Percentiles rank a stretch among this genome's conserved stretches.
Conservation (phyloP, 2,113 vertebrate species). For the Cavia porcellus region DNA sequence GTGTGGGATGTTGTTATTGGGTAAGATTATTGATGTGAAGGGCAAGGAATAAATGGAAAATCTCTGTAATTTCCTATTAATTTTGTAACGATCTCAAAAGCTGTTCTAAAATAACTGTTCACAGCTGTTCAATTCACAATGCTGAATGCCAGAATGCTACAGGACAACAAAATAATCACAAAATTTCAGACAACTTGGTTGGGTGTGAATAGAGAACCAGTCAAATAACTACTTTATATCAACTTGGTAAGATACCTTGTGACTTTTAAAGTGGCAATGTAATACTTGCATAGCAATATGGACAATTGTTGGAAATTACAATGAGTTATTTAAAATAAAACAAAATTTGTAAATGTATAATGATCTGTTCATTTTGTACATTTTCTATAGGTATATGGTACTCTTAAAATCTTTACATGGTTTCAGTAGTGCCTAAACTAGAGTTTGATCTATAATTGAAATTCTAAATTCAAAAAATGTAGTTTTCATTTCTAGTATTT, state of each 20-base stretch:
- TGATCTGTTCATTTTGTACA: neutral
- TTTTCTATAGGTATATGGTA: neutral
- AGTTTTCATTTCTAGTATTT: neutral
- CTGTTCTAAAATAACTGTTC: neutral
- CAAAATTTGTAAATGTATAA: neutral
- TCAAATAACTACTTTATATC: slow-evolving; percentile 12
- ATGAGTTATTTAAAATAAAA: slow-evolving; percentile 32
- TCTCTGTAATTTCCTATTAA: neutral
- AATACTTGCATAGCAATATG: neutral
- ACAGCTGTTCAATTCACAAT: neutral
- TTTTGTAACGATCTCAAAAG: neutral
- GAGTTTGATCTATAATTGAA: neutral
- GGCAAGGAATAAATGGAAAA: neutral
- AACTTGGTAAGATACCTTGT: neutral
- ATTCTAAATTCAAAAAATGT: slow-evolving; percentile 35
- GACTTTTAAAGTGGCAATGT: neutral
- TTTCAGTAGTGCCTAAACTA: neutral
- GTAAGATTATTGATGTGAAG: neutral
- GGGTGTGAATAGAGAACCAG: neutral
- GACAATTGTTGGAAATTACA: neutral
- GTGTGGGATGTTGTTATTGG: neutral
- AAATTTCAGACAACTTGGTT: neutral
- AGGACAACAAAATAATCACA: neutral
- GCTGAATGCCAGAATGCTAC: neutral
- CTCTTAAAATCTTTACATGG: neutral